Evolutionary conservation across 2,888 invertebrate genomes (phyloP).

Genomic region (Andricus quercusramuli): DNA sequence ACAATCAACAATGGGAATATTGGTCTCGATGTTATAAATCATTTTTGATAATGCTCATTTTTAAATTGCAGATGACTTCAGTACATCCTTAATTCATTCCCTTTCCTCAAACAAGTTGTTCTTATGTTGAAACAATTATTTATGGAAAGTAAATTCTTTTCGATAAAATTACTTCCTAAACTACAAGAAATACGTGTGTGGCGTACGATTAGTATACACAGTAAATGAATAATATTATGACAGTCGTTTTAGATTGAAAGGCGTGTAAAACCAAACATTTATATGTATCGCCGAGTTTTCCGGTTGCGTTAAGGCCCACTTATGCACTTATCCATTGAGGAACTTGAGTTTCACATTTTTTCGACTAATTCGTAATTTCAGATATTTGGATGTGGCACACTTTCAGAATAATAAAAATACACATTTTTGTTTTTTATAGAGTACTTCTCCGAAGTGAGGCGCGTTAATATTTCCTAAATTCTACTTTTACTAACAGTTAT

Average conservation of each 20-base stretch:
- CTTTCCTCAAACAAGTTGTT: not conserved
- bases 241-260: not conserved
- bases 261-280: not conserved
- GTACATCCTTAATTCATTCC: not conserved
- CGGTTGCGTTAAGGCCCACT: not conserved
- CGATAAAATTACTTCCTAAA: not conserved
- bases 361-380: not conserved
- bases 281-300: not conserved
- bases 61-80: no score
- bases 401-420: not conserved
- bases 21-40: no score
- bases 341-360: not conserved
- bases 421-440: not conserved
- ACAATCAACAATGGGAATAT: no score
- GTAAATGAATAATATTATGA: not conserved
- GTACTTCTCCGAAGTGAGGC: not conserved
- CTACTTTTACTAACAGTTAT: no score
- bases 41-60: no score
- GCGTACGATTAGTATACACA: not conserved
- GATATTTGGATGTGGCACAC: not conserved
- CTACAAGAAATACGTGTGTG: not conserved
- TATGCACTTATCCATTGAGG: not conserved
- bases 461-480: no score
- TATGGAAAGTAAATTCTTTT: not conserved
- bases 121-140: not conserved